Percentiles rank a stretch among this genome's conserved stretches.
These are phyloP conservation scores for Chamaea fasciata DNA, from an alignment of 2,113 vertebrate species.

Conservation along the genomic window DNA sequence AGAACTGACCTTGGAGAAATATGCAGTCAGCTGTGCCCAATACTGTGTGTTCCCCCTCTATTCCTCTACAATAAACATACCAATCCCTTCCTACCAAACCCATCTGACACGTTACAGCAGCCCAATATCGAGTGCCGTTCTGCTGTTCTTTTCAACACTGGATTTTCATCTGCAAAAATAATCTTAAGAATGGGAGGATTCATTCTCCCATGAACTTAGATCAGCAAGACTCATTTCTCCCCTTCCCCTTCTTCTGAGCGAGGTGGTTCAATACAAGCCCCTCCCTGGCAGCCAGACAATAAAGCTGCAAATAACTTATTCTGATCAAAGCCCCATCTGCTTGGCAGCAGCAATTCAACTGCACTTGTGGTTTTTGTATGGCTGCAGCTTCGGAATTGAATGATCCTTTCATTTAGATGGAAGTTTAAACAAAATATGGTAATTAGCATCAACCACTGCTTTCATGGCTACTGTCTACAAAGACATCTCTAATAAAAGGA, in stretches of 20 bases:
- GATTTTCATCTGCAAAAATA: conserved; percentile 12
- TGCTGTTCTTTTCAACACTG: background rate
- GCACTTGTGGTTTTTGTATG: conserved; percentile 61
- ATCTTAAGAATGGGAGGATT: background rate
- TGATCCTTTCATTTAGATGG: conserved; percentile 59
- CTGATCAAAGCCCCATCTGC: conserved; percentile 65
- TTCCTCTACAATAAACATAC: background rate
- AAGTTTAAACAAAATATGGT: conserved; percentile 70
- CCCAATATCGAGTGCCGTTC: background rate
- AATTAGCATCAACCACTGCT: conserved; percentile 63
- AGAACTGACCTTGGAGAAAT: background rate
- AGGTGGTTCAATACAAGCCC: conserved; percentile 16
- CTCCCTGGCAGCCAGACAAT: conserved; percentile 54
- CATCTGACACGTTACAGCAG: background rate
- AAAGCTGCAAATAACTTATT: conserved; percentile 57
- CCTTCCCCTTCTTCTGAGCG: background rate
- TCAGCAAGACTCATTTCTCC: background rate
- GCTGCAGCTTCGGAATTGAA: conserved; percentile 59
- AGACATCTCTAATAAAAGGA: conserved; percentile 61
- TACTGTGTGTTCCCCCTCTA: background rate
- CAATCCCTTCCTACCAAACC: background rate
- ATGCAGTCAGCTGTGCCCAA: background rate
- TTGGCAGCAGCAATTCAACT: conserved; percentile 62
- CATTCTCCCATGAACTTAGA: background rate
- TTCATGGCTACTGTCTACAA: conserved; percentile 61